Evolutionary conservation across 2,113 vertebrate species (phyloP).

Genomic region (Callopanchax toddi): DNA sequence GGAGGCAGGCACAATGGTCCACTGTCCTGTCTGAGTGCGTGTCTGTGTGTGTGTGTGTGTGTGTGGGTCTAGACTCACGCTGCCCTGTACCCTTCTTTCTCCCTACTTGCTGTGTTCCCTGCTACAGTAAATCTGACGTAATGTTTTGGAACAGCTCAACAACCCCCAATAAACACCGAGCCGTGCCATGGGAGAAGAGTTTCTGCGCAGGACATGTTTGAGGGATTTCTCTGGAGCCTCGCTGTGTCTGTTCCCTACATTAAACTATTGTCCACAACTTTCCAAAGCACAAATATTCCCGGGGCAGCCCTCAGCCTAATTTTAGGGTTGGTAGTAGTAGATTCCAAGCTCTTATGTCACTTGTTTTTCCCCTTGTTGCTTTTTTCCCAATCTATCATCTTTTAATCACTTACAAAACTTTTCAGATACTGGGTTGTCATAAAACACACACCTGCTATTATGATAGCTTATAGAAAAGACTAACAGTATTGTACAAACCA

Average conservation of each 20-base stretch:
- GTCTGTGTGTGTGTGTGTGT: too few relatives aligned
- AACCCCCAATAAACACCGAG: conserved; percentile 62
- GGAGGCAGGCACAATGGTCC: conserved; percentile 64
- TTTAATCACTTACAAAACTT: too few relatives aligned
- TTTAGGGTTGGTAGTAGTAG: conserved; percentile 76
- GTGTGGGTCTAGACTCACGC: conserved; percentile 21
- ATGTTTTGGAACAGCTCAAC: conserved; percentile 73
- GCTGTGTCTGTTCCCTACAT: conserved; percentile 67
- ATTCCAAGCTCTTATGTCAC: conserved; percentile 75
- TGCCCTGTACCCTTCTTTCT: conserved; percentile 52
- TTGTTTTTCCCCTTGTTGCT: conserved; percentile 69
- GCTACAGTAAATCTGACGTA: conserved; percentile 75
- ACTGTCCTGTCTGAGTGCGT: conserved; percentile 37
- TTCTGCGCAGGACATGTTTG: conserved; percentile 61
- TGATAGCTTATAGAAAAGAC: too few relatives aligned
- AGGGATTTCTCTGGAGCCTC: conserved; percentile 62
- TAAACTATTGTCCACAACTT: conserved; percentile 68
- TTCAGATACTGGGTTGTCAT: too few relatives aligned
- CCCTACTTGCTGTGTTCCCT: conserved; percentile 69
- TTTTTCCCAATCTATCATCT: conserved; percentile 14
- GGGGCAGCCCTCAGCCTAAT: conserved; percentile 67
- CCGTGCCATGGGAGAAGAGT: conserved; percentile 52
- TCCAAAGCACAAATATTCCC: conserved; percentile 47
- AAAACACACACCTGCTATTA: too few relatives aligned
- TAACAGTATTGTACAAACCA: too few relatives aligned